Base-by-base conservation (phyloP, 2,888 invertebrate species). In the Atethmia centrago region DNA sequence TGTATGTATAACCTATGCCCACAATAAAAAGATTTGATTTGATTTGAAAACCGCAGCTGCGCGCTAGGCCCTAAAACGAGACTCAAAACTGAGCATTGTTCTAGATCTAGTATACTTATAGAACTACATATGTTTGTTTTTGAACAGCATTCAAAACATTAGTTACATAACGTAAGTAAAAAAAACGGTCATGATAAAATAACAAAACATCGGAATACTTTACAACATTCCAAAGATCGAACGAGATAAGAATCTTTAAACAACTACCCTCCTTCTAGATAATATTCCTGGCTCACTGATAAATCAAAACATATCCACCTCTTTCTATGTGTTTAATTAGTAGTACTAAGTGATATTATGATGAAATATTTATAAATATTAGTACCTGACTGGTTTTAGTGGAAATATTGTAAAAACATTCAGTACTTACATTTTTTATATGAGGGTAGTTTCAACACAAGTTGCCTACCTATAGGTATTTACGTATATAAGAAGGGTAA, bases 391-490 rank as follows among this genome's bases (percentile, higher is more conserved):
- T 62, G 59, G 14, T 40, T 68, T 55, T 40, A 36, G 25, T 55
- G 8, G 7, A 28, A 56, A 64, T 51, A 21, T 63, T 19, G 16
- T 31, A 25, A 47, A 42, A 31, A 40, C 28, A 10, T 59, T 47
- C 0, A 5, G n/a, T 42, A 14, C 8, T 21, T 45, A 19, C 1
- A 12, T 64, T 58, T 70, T 82, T 59, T 55, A 59, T n/a, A 47
- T 77, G 89, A 80, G 87, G 90, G 90, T 90, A 90, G 56, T 28
- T 25, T 25, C 16, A 61, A 69, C 74, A 77, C 77, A 65, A 71
- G 74, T 77, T 79, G 47, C 28, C 68, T 71, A 68, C 69, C 76
- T 82, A 71, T 83, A 83, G 31, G 25, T 77, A 73, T 67, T 74
- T 72, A 65, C 68, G 51, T 84, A 72, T 87, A 74, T 85, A 28